These are phyloP conservation scores for Anabas testudineus DNA, from an alignment of 2,797 vertebrate species.

Conservation along the genomic window DNA sequence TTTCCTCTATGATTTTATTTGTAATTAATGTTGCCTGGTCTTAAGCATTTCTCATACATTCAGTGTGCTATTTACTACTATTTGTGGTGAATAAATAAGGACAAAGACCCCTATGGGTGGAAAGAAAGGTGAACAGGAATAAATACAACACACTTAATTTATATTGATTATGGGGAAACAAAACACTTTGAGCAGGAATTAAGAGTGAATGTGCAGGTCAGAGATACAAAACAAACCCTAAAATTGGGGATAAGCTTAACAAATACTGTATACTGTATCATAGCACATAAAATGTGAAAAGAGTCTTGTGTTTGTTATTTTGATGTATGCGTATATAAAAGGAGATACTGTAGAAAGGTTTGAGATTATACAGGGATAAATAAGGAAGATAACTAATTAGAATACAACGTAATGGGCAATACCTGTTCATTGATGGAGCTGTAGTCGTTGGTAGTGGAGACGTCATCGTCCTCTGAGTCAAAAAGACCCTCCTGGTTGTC, in stretches of 20 bases:
- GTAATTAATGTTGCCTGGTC: neutral
- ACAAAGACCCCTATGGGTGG: neutral
- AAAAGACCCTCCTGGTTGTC: conserved; percentile 96
- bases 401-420: neutral
- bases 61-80: neutral
- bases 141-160: conserved; percentile 23
- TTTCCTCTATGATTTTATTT: neutral
- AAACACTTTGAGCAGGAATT: too few relatives aligned
- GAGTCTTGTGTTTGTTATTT: too few relatives aligned
- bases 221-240: too few relatives aligned
- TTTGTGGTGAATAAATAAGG: neutral
- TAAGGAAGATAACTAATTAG: neutral
- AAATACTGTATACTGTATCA: too few relatives aligned
- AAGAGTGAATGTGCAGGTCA: too few relatives aligned
- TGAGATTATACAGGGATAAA: neutral
- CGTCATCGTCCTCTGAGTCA: conserved; percentile 95
- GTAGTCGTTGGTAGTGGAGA: conserved; percentile 95
- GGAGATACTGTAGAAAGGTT: too few relatives aligned
- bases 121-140: conserved; percentile 7
- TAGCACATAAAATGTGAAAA: too few relatives aligned
- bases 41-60: neutral
- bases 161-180: too few relatives aligned
- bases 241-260: too few relatives aligned
- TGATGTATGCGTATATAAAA: too few relatives aligned
- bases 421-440: conserved; percentile 98